Evolutionary conservation across 2,113 vertebrate species (phyloP), one percentile per base, ranked within the genome.

Genomic region (Arenaria interpres): DNA sequence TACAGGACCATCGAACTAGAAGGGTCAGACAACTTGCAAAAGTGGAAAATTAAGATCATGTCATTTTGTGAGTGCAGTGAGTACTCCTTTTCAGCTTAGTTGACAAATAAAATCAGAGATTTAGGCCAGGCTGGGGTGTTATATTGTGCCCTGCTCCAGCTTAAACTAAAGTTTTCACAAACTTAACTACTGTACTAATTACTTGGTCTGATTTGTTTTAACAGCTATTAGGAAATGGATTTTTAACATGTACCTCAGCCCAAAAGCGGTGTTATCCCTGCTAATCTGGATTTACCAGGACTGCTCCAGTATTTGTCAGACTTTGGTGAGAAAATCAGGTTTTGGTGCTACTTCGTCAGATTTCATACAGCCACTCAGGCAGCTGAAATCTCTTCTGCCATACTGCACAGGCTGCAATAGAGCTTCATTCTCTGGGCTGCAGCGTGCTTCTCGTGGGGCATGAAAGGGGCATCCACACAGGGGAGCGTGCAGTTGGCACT

Each of bases 201-300:
- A 35, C 54, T 59, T 88, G 78, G 16, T 51, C 59, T 81, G 59
- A 41, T 76, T 64, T 66, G 25, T 56, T 23, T 54, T 45, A 87
- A 43, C 46, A 62, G 57, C 57, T 53, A 27, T 14, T 33, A 72
- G 41, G 32, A 62, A 56, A 54, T 32, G 72, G 53, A 50, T n/a
- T 73, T 85, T 50, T 51, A 53, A 23, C 12, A 5, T 4, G 23
- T 17, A 41, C 33, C 51, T 66, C n/a, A 33, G 71, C 39, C 50
- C 39, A 17, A n/a, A 39, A 39, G 39, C 1, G 0, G 32, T 10
- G 14, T 56, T 54, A 19, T 60, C n/a, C 45, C 57, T 1, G 0
- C 24, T 81, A 7, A 17, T 27, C 37, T 59, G 64, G n/a, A 30
- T 4, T 86, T 35, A 35, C 22, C 30, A 27, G 51, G 45, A 9